A percentile compares a stretch with the other conserved stretches of the same genome.
These are phyloP conservation scores for Ranitomeya variabilis DNA, from an alignment of 2,113 vertebrate species.

Conservation along the genomic window DNA sequence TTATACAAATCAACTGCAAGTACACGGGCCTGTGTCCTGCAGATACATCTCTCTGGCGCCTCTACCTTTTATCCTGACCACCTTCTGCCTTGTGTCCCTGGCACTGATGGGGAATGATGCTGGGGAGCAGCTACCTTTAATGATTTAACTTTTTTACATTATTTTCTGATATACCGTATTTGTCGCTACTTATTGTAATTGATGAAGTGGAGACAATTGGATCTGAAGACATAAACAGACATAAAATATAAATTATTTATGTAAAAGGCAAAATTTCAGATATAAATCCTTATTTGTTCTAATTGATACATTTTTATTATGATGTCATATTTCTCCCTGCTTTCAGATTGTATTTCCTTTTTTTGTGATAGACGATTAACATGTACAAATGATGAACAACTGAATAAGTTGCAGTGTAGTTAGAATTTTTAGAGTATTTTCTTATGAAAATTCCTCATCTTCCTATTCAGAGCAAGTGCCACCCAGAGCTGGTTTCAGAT, in stretches of 20 bases:
- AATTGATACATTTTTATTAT: not conserved
- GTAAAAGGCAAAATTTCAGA: not conserved
- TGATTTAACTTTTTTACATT: too few relatives aligned
- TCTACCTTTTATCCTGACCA: too few relatives aligned
- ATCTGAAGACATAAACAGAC: not conserved
- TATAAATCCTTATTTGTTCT: not conserved
- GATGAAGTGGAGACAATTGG: too few relatives aligned
- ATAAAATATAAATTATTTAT: not conserved
- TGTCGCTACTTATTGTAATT: too few relatives aligned
- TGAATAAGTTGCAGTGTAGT: not conserved
- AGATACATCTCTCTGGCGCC: too few relatives aligned
- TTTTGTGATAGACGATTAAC: not conserved
- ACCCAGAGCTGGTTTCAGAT: constrained; percentile 84
- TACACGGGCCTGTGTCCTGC: too few relatives aligned
- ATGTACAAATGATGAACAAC: not conserved
- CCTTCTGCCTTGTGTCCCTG: too few relatives aligned
- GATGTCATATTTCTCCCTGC: not conserved
- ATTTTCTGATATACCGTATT: too few relatives aligned
- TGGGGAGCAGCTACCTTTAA: too few relatives aligned
- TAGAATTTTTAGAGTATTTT: constrained; percentile 58
- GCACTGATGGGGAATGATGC: too few relatives aligned
- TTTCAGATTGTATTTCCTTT: not conserved
- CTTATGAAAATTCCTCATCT: constrained; percentile 78
- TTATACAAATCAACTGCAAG: too few relatives aligned
- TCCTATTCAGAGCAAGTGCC: constrained; percentile 87